phyloP scores from a whole-genome alignment of 2,113 vertebrate species.

The Aegithalos caudatus region DNA sequence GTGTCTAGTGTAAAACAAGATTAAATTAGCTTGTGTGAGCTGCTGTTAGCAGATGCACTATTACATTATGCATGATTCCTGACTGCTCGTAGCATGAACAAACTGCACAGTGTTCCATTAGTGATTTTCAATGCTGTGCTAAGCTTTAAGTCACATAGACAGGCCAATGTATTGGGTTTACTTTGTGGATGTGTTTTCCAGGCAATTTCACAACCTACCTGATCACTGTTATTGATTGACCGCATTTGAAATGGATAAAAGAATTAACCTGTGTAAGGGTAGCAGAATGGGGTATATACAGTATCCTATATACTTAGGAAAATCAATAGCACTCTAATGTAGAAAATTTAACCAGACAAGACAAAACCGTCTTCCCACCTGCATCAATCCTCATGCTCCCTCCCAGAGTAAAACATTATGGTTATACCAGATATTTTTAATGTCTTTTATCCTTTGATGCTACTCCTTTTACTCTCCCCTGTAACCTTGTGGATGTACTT shows the following conservation, averaged over 20 bases:
- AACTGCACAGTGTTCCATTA: slow-evolving; percentile 72
- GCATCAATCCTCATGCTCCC: not conserved
- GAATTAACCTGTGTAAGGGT: slow-evolving; percentile 67
- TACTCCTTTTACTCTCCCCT: not conserved
- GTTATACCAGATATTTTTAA: not conserved
- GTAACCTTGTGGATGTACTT: not conserved
- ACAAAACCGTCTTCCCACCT: not conserved
- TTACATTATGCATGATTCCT: slow-evolving; percentile 79
- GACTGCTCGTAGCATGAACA: slow-evolving; percentile 67
- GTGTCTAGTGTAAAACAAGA: slow-evolving; percentile 70
- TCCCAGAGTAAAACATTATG: not conserved
- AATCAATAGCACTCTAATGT: slow-evolving; percentile 64
- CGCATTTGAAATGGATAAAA: slow-evolving; percentile 67
- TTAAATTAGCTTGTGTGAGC: slow-evolving; percentile 65
- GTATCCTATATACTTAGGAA: slow-evolving; percentile 61
- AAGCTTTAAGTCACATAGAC: slow-evolving; percentile 76
- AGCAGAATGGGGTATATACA: slow-evolving; percentile 51
- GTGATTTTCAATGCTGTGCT: slow-evolving; percentile 76
- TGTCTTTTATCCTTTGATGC: not conserved
- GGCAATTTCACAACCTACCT: slow-evolving; percentile 74
- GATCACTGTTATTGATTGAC: slow-evolving; percentile 68
- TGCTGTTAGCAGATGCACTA: slow-evolving; percentile 71
- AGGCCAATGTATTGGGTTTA: slow-evolving; percentile 65
- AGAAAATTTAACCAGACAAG: slow-evolving; percentile 54
- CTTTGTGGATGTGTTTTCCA: slow-evolving; percentile 69